phyloP scores from a whole-genome alignment of 2,888 invertebrate species.

The Patella caerulea region DNA sequence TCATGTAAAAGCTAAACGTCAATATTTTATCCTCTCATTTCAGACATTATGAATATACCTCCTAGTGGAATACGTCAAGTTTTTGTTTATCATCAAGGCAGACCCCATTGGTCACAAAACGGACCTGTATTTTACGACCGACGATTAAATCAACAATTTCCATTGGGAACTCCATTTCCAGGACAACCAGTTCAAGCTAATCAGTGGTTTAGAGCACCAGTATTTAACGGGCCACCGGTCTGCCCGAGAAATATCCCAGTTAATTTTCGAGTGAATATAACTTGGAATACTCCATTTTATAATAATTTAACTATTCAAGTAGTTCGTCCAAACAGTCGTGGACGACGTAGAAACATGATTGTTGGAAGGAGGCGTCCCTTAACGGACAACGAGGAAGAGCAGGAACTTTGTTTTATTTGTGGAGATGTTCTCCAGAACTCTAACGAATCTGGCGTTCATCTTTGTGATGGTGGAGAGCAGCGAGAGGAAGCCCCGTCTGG shows the following conservation, averaged over 20 bases:
- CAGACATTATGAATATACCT: slow-evolving; percentile 45
- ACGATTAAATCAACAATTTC: slow-evolving; percentile 35
- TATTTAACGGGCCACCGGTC: slow-evolving; percentile 24
- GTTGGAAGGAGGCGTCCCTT: slow-evolving; percentile 12
- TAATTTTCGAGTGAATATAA: slow-evolving; percentile 40
- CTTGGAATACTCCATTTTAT: slow-evolving; percentile 39
- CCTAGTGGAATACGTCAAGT: slow-evolving; percentile 42
- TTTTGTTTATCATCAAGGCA: slow-evolving; percentile 42
- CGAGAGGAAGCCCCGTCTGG: slow-evolving; percentile 24
- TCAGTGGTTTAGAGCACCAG: slow-evolving; percentile 33
- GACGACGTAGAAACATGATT: not conserved
- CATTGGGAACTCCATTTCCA: slow-evolving; percentile 33
- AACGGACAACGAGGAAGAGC: slow-evolving; percentile 29
- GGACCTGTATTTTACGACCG: slow-evolving; percentile 44
- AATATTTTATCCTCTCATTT: not conserved
- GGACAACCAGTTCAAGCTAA: slow-evolving; percentile 31
- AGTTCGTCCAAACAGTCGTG: slow-evolving; percentile 16
- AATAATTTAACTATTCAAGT: slow-evolving; percentile 26
- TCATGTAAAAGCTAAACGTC: too few species aligned
- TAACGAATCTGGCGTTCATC: slow-evolving; percentile 56
- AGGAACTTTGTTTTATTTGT: slow-evolving; percentile 58
- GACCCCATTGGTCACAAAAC: slow-evolving; percentile 44
- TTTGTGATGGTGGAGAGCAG: slow-evolving; percentile 56
- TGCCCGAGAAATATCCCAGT: slow-evolving; percentile 26
- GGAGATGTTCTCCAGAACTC: slow-evolving; percentile 61